Evolutionary conservation across 2,797 vertebrate species (phyloP).

Genomic region (Gouania willdenowi): DNA sequence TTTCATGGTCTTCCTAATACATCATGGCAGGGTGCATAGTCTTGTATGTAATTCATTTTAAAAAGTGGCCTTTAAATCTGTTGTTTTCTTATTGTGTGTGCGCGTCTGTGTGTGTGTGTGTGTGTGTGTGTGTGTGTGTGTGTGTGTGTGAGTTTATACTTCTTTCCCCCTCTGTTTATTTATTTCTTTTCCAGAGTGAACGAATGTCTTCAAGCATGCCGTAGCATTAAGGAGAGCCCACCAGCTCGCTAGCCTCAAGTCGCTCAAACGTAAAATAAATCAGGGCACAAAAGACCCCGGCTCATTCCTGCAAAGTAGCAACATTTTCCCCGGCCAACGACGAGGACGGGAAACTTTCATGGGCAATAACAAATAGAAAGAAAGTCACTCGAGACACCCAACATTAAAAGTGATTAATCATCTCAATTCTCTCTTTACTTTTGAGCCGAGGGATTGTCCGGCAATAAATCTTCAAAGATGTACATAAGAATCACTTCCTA

Average conservation of each 20-base stretch:
- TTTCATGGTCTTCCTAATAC: slow-evolving; percentile 68
- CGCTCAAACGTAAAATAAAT: slow-evolving; percentile 86
- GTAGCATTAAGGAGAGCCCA: slow-evolving; percentile 82
- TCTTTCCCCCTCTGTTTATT: slow-evolving; percentile 63
- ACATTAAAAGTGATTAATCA: slow-evolving; percentile 99
- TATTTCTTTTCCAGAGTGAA: slow-evolving; percentile 66
- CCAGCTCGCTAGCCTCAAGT: slow-evolving; percentile 80
- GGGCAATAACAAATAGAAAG: slow-evolving; percentile 98
- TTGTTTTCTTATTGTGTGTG: slow-evolving; percentile 57
- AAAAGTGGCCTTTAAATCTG: slow-evolving; percentile 83
- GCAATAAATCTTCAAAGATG: slow-evolving; percentile 98
- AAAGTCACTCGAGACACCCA: slow-evolving; percentile 93
- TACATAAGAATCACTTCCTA: slow-evolving; percentile 94
- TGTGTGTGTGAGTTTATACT: slow-evolving; percentile 59
- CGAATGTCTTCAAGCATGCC: slow-evolving; percentile 76
- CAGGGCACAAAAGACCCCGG: slow-evolving; percentile 84
- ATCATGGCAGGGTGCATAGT: slow-evolving; percentile 77
- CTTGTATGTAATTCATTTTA: slow-evolving; percentile 81
- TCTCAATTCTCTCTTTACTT: slow-evolving; percentile 85
- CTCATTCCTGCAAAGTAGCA: slow-evolving; percentile 86
- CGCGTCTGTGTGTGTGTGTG: slow-evolving; percentile 65
- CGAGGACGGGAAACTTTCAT: slow-evolving; percentile 80
- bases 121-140: slow-evolving; percentile 61
- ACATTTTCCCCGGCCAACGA: slow-evolving; percentile 86
- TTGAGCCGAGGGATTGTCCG: slow-evolving; percentile 87